Base-by-base conservation (phyloP, 2,888 invertebrate species). In the Hirtodrosophila alboralis region DNA sequence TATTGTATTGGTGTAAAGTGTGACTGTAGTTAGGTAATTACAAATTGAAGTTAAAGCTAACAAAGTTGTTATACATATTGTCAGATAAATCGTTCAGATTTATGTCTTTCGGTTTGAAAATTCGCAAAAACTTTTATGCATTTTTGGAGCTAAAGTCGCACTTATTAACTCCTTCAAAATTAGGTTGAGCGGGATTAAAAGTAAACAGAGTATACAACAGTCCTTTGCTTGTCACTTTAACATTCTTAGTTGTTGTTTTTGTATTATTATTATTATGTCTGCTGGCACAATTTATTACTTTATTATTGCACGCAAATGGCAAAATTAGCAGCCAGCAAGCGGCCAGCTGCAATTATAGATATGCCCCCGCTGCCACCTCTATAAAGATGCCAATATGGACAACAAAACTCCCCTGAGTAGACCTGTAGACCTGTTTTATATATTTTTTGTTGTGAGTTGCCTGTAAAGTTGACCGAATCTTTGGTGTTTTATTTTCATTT, bases 401-500 rank as follows among this genome's bases (percentile, higher is more conserved):
- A 23, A 23, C 27, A 33, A n/a, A n/a, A 40, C 31, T 34, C 43
- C 59, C 26, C 53, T 33, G 68, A 27, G 52, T 80, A 71, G 71
- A 81, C 78, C 54, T 75, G 52, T 80, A 71, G 71, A 81, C 78
- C 54, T 75, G 78, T 78, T 84, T 77, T 54, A 12, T 10, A 6
- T 13, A 21, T 28, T 34, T 38, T 28, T 41, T 56, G 49, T 41
- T 33, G 44, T 21, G 36, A 33, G 41, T 30, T 26, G 31, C 31
- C 48, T 12, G 40, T 54, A 38, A 59, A 60, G 71, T 77, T 81
- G 83, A 64, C 78, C 81, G 62, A 84, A 84, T 81, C 78, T 77
- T n/a, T 65, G 33, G 59, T 68, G 78, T 81, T 84, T 79, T 84
- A 84, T 79, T 84, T 79, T 79, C 85, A 84, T 79, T 79, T 84